A percentile compares a stretch with the other conserved stretches of the same genome.
Conservation (phyloP, 2,113 vertebrate species). For the Turnix velox region DNA sequence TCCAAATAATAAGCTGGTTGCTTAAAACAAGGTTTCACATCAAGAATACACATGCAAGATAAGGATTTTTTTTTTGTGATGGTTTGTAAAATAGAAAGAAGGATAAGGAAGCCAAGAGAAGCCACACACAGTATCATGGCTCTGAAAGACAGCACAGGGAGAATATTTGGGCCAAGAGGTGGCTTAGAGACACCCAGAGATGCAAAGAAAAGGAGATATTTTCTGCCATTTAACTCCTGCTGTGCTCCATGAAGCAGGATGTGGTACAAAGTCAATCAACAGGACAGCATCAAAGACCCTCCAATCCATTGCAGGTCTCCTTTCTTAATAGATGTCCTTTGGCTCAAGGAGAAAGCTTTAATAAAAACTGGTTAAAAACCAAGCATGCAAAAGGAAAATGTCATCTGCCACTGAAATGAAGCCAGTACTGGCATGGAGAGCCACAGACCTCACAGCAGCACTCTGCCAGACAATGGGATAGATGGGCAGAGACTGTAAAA, state of each 20-base stretch:
- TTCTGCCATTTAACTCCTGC: background rate
- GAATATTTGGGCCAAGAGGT: background rate
- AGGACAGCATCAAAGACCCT: background rate
- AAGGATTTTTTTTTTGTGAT: background rate
- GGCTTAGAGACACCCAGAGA: background rate
- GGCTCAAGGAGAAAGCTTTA: constrained; percentile 19
- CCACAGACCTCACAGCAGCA: background rate
- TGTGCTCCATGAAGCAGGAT: background rate
- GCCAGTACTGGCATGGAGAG: background rate
- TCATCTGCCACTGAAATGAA: constrained; percentile 1
- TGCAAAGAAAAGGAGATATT: background rate
- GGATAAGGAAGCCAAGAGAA: background rate
- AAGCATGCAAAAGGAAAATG: background rate
- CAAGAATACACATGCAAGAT: background rate
- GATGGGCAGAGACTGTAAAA: background rate
- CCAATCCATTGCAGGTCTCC: background rate
- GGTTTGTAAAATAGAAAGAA: background rate
- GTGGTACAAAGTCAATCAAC: background rate
- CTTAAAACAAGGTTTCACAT: background rate
- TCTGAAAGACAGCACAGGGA: background rate
- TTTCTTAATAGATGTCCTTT: background rate
- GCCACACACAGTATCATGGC: background rate
- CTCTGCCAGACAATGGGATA: background rate
- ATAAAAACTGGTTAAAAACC: background rate
- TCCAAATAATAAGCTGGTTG: background rate